Conservation (phyloP, 2,113 vertebrate genomes). For the Muntiacus reevesi region DNA sequence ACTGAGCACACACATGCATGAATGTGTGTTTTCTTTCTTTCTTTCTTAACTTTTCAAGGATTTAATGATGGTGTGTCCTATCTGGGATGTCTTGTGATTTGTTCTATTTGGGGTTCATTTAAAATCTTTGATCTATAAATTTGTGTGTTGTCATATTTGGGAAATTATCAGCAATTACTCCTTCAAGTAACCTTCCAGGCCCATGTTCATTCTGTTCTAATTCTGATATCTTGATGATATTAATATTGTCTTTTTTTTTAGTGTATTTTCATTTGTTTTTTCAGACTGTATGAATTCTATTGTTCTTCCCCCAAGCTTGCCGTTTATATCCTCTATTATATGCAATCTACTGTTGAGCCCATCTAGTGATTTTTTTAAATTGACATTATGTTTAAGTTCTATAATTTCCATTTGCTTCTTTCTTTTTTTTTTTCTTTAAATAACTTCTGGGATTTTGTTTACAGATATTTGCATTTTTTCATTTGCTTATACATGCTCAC, state of each 20-base stretch:
- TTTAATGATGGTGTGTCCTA: neutral
- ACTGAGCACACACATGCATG: neutral
- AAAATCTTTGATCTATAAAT: neutral
- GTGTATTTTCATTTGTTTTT: neutral
- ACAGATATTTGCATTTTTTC: neutral
- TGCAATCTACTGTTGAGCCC: neutral
- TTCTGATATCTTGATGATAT: neutral
- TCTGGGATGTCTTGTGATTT: neutral
- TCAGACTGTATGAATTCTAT: neutral
- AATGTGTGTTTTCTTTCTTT: neutral
- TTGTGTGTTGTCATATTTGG: neutral
- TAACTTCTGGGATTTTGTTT: neutral
- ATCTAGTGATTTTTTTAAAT: neutral
- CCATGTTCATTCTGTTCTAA: neutral
- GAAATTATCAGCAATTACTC: neutral
- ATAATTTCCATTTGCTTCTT: neutral
- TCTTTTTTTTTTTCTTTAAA: neutral
- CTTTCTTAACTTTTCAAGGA: neutral
- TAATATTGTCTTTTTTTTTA: neutral
- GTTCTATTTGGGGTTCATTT: neutral
- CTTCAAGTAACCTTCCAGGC: neutral
- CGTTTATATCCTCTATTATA: neutral
- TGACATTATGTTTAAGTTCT: neutral
- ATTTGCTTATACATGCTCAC: neutral
- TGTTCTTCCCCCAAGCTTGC: neutral